phyloP scores from a whole-genome alignment of 2,797 vertebrate genomes.

The Aeoliscus strigatus region DNA sequence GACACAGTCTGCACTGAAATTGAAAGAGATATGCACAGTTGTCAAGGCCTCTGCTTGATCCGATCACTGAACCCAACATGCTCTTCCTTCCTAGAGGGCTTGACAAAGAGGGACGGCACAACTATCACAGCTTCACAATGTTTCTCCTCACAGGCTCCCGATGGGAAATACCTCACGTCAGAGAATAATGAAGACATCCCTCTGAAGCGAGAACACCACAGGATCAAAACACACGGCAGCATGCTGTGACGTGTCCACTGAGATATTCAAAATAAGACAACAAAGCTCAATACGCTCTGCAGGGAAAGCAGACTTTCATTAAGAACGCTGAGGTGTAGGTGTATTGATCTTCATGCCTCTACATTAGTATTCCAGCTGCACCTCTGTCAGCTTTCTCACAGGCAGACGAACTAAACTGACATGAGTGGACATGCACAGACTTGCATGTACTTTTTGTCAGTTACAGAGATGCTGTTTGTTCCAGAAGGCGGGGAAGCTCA shows the following conservation, averaged over 20 bases:
- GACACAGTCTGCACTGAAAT: constrained; percentile 2
- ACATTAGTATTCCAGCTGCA: constrained; percentile 7
- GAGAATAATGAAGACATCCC: constrained; percentile 14
- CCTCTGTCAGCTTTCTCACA: constrained; percentile 10
- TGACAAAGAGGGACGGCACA: background rate
- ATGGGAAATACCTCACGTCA: constrained; percentile 9
- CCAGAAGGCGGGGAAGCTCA: no score
- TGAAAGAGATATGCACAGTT: no score
- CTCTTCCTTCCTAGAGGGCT: background rate
- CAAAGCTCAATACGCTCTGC: constrained; percentile 15
- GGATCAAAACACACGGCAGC: constrained; percentile 9
- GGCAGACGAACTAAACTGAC: constrained; percentile 2
- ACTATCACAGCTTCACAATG: no score
- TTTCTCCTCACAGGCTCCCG: background rate
- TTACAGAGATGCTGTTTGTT: no score
- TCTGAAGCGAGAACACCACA: constrained; percentile 9
- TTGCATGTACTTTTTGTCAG: no score
- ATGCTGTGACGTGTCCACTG: constrained; percentile 15
- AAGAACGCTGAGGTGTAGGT: constrained; percentile 33
- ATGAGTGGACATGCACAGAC: background rate
- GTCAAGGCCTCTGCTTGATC: no score
- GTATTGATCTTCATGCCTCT: constrained; percentile 42
- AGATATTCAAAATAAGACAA: constrained; percentile 21
- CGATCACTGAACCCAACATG: constrained; percentile 1
- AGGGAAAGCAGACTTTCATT: constrained; percentile 29